These are phyloP conservation scores for Otus scops DNA, from an alignment of 2,797 vertebrate species.

Conservation along the genomic window DNA sequence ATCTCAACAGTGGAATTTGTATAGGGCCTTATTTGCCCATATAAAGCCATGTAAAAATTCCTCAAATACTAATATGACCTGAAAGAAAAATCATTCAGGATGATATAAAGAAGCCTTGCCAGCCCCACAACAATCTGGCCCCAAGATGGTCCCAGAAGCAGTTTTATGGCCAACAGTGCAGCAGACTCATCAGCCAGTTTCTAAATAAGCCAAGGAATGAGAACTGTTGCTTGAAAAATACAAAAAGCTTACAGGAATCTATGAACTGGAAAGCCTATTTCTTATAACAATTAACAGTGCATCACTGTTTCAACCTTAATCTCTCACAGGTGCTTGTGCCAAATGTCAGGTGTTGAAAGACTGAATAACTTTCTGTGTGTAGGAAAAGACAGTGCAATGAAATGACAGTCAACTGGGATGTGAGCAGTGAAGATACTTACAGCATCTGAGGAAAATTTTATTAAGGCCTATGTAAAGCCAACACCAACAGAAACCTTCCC, in stretches of 20 bases:
- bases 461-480: neutral
- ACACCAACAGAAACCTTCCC: neutral
- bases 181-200: neutral
- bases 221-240: neutral
- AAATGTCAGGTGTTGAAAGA: neutral
- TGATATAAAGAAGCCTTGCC: neutral
- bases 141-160: neutral
- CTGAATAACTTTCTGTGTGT: neutral
- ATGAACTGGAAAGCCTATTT: neutral
- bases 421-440: neutral
- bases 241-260: neutral
- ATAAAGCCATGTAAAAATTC: neutral
- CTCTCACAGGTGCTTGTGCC: neutral
- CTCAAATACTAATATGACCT: neutral
- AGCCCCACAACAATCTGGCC: neutral
- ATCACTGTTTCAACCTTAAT: neutral
- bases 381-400: neutral
- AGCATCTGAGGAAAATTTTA: neutral
- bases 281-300: conserved; percentile 4
- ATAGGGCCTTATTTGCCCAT: neutral
- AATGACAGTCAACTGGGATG: neutral
- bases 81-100: neutral
- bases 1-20: neutral
- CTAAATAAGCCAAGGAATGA: neutral
- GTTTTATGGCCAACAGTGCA: neutral